phyloP scores from a whole-genome alignment of 2,797 vertebrate genomes.

The Trachops cirrhosus region DNA sequence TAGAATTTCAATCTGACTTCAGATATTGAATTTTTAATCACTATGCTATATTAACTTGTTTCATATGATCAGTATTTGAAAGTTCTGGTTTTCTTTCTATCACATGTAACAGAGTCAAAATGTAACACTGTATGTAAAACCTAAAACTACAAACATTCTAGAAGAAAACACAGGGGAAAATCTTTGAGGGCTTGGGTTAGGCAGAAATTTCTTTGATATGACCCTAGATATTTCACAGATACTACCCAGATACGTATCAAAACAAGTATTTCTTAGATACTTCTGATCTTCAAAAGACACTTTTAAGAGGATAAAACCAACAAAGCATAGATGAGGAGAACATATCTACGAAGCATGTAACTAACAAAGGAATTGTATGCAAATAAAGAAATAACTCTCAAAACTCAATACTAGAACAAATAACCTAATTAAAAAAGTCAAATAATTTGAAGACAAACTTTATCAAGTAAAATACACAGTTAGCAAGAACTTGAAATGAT shows the following conservation, averaged over 20 bases:
- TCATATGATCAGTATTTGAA: not conserved
- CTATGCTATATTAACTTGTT: not conserved
- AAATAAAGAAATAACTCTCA: not conserved
- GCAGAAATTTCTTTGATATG: not conserved
- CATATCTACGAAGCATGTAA: not conserved
- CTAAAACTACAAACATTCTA: not conserved
- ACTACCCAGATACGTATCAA: not conserved
- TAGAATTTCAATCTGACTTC: not conserved
- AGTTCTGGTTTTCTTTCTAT: not conserved
- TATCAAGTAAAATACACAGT: not conserved
- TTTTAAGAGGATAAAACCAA: not conserved
- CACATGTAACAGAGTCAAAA: not conserved
- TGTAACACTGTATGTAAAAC: not conserved
- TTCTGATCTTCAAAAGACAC: not conserved
- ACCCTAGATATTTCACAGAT: not conserved
- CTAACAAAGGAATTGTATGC: not conserved
- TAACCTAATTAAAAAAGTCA: not conserved
- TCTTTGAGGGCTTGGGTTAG: not conserved
- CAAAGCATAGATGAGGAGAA: not conserved
- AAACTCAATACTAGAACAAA: not conserved
- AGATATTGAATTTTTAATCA: conserved; percentile 1
- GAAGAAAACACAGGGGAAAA: not conserved
- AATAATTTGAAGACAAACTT: not conserved
- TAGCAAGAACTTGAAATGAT: not conserved
- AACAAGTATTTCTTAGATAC: not conserved